Evolutionary conservation across 1,140 invertebrate genomes (phyloP).

Genomic region (Drosophila suzukii): DNA sequence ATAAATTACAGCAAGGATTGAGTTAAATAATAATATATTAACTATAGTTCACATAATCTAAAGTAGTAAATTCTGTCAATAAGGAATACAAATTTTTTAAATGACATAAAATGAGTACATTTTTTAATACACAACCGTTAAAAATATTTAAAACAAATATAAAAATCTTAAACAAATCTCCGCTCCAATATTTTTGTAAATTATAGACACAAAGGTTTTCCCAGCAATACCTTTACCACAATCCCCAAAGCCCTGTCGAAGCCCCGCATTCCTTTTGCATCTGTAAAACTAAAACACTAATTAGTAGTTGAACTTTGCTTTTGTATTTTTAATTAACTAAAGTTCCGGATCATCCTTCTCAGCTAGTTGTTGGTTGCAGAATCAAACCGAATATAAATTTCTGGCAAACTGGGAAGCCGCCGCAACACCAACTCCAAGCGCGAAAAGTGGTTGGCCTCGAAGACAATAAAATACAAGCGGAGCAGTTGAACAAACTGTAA

Average conservation of each 20-base stretch:
- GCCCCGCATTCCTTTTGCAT: not conserved
- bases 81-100: too few relatives aligned
- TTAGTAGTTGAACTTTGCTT: slow-evolving; percentile 14
- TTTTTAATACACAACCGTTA: too few relatives aligned
- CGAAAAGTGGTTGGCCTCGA: slow-evolving; percentile 28
- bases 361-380: not conserved
- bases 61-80: too few relatives aligned
- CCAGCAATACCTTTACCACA: too few relatives aligned
- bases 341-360: slow-evolving; percentile 17
- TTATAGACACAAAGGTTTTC: too few relatives aligned
- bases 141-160: too few relatives aligned
- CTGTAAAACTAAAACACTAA: slow-evolving; percentile 14
- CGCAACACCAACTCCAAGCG: not conserved
- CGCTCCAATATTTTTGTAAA: too few relatives aligned
- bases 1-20: too few relatives aligned
- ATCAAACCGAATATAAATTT: slow-evolving; percentile 50
- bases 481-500: slow-evolving; percentile 39
- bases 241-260: not conserved
- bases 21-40: too few relatives aligned
- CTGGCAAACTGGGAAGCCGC: slow-evolving; percentile 56
- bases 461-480: slow-evolving; percentile 5
- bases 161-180: too few relatives aligned
- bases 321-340: slow-evolving; percentile 34
- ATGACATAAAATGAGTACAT: too few relatives aligned
- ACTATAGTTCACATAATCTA: too few relatives aligned